Base-by-base conservation (phyloP, 1,140 invertebrate species). In the Oppia nitens region DNA sequence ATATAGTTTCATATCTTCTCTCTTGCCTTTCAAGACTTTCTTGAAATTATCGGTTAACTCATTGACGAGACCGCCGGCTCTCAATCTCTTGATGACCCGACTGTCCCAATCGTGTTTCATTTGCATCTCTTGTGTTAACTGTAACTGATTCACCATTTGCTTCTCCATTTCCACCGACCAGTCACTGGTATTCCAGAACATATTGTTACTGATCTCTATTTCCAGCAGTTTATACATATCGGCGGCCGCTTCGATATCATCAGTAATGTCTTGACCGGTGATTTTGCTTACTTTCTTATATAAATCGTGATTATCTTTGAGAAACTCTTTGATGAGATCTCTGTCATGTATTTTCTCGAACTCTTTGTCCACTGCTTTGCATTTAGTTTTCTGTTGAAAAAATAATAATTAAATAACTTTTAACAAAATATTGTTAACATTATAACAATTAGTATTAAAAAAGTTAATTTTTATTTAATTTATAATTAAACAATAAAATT, bases 181-280 rank as follows among this genome's bases (percentile, higher is more conserved):
- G n/a, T 49, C 26, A 2, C 23, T n/a, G n/a, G n/a, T 24, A 51
- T 51, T 51, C 56, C 56, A 57, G 40, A 28, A 57, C 27, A 23
- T 48, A 23, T 27, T 51, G n/a, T 55, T 60, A 21, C 56, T 53
- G 17, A 27, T 24, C 24, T 60, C 51, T 20, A 62, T 60, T 2
- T 29, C 24, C 2, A 60, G 21, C 26, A n/a, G 45, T 45, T 55
- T 58, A 27, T 55, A 32, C 23, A 56, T n/a, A 4, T 32, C 12
- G 9, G 12, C 32, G 12, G n/a, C n/a, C n/a, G 47, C 56, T 3
- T 57, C 24, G 2, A 9, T 17, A 52, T 49, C n/a, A 12, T 49
- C 12, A 20, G 48, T 47, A 48, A 57, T 25, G 20, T 17, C 26
- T 21, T 28, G 47, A 32, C 51, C 47, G 40, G 11, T 12, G 6